Evolutionary conservation across 1,140 invertebrate species (phyloP).

Genomic region (Limonius californicus): DNA sequence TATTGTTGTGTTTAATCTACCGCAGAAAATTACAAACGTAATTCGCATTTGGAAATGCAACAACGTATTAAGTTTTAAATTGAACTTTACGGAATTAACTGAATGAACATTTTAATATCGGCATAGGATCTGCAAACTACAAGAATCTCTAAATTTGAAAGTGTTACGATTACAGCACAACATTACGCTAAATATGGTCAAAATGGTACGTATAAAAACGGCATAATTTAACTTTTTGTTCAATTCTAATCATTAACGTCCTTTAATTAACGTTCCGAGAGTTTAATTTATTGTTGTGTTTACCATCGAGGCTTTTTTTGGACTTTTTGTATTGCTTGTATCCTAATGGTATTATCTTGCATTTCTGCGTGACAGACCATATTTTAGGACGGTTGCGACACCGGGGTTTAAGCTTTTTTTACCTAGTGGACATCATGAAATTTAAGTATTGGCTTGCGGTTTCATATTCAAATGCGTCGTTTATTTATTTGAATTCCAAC

Average conservation of each 20-base stretch:
- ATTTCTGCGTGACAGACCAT: conserved; percentile 28
- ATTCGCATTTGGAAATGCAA: too few relatives aligned
- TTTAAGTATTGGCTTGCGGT: conserved; percentile 17
- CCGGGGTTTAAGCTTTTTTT: conserved; percentile 4
- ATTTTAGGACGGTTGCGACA: conserved; percentile 20
- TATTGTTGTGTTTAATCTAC: too few relatives aligned
- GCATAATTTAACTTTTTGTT: not conserved
- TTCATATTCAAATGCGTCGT: conserved; percentile 7
- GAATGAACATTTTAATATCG: too few relatives aligned
- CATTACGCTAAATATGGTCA: not conserved
- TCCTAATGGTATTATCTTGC: conserved; percentile 29
- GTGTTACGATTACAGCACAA: not conserved
- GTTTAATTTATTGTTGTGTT: conserved; percentile 25
- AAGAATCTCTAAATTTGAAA: not conserved
- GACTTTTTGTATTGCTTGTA: conserved; percentile 17
- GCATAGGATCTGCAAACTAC: not conserved
- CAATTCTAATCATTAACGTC: conserved; percentile 14
- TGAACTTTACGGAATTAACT: not conserved
- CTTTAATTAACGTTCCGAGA: conserved; percentile 20
- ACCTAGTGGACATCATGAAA: not conserved
- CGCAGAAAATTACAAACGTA: not conserved
- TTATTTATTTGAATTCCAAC: conserved; percentile 1
- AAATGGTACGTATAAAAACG: not conserved
- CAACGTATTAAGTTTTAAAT: too few relatives aligned
- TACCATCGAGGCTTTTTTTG: conserved; percentile 17